Conservation (phyloP, 1,140 invertebrate genomes). For the Druon quercuslanigerum region DNA sequence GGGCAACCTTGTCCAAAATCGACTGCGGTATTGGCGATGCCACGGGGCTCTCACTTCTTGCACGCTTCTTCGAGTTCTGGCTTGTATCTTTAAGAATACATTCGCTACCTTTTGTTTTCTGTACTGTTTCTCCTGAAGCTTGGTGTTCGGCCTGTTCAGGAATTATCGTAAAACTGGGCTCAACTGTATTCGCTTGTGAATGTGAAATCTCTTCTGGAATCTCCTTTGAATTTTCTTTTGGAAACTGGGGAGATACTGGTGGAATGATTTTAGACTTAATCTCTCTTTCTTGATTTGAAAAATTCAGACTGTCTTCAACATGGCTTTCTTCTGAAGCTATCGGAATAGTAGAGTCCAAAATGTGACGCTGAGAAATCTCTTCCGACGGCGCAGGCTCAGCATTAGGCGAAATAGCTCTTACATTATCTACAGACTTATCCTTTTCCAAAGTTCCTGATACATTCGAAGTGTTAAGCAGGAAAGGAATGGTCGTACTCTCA, state of each 20-base stretch:
- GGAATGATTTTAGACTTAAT: not conserved
- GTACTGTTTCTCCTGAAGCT: not conserved
- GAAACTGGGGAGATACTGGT: not conserved
- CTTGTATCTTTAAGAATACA: not conserved
- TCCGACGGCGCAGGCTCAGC: too few relatives aligned
- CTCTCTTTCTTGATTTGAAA: too few relatives aligned
- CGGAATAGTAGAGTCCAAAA: too few relatives aligned
- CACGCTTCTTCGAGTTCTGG: too few relatives aligned
- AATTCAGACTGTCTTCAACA: too few relatives aligned
- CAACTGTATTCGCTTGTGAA: not conserved
- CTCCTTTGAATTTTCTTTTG: not conserved
- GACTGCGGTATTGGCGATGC: not conserved
- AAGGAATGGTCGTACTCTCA: not conserved
- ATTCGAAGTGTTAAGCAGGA: too few relatives aligned
- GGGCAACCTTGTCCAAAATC: slow-evolving; percentile 13
- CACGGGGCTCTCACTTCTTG: not conserved
- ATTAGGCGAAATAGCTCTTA: too few relatives aligned
- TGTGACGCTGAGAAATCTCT: too few relatives aligned
- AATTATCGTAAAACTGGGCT: not conserved
- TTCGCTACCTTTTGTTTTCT: not conserved
- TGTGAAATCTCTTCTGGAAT: not conserved
- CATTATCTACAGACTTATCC: too few relatives aligned
- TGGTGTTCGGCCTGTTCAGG: not conserved
- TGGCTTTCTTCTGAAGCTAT: too few relatives aligned
- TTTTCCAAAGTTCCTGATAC: too few relatives aligned